A percentile compares a stretch with the other conserved stretches of the same genome.
phyloP scores from a whole-genome alignment of 2,113 vertebrate species.

The Chionodraco myersi region DNA sequence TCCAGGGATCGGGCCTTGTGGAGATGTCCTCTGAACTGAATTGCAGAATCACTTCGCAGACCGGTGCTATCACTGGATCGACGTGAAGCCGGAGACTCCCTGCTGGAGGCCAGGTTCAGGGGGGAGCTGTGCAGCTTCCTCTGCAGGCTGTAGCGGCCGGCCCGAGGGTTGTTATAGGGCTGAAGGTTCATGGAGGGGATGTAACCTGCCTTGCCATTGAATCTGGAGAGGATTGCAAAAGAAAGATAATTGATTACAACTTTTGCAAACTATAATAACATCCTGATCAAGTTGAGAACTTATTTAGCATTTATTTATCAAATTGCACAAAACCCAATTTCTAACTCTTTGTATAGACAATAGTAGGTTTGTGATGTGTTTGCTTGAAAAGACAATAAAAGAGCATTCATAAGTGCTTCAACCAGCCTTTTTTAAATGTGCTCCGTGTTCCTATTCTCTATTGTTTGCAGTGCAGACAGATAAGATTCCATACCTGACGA shows the following conservation, averaged over 20 bases:
- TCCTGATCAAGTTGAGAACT: not conserved
- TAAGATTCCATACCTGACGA: conserved; percentile 82
- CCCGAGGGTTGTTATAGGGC: conserved; percentile 86
- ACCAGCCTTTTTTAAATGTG: not conserved
- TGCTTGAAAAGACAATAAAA: not conserved
- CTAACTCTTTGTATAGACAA: not conserved
- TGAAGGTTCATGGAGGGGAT: conserved; percentile 89
- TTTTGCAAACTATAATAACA: not conserved
- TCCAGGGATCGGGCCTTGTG: conserved; percentile 75
- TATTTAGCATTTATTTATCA: no score
- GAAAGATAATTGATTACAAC: not conserved
- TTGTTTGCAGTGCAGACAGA: conserved; percentile 7
- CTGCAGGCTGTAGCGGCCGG: conserved; percentile 76
- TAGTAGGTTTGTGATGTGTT: not conserved
- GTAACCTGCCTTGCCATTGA: conserved; percentile 82
- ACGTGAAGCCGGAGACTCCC: not conserved
- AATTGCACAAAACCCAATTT: no score
- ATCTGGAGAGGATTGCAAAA: conserved; percentile 76
- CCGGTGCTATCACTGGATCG: not conserved
- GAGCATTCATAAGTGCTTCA: not conserved
- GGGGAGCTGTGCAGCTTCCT: conserved; percentile 69
- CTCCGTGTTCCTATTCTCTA: not conserved
- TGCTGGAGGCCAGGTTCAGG: conserved; percentile 67
- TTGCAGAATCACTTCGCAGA: not conserved
- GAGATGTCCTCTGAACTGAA: conserved; percentile 9